Evolutionary conservation across 2,797 vertebrate genomes (phyloP).

Genomic region (Limosa lapponica): DNA sequence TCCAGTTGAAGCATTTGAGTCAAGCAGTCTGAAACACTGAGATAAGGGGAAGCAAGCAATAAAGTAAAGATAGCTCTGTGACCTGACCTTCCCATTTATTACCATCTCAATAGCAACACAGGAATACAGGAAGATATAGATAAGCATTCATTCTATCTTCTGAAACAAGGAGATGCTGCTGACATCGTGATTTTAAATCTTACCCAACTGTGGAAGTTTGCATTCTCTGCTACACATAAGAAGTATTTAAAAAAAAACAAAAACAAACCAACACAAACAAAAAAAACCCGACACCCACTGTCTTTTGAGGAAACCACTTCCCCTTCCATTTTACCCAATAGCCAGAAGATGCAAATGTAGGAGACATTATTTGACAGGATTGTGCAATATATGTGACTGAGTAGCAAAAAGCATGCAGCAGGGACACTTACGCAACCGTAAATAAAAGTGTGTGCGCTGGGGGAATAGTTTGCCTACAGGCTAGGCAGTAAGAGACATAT

Average conservation of each 20-base stretch:
- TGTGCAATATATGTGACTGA: background rate
- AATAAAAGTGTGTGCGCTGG: background rate
- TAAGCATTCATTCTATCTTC: background rate
- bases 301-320: background rate
- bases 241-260: background rate
- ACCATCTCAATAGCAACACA: background rate
- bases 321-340: background rate
- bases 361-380: background rate
- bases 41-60: background rate
- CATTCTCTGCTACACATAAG: background rate
- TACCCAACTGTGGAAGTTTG: background rate
- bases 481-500: background rate
- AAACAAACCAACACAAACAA: background rate
- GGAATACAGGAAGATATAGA: background rate
- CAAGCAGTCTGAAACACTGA: background rate
- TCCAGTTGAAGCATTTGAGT: background rate
- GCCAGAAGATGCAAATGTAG: background rate
- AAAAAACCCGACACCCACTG: background rate
- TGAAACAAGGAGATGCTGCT: background rate
- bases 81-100: background rate
- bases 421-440: background rate
- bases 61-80: background rate
- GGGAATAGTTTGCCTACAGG: slow-evolving; percentile 5
- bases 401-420: background rate
- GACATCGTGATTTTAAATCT: background rate